Percentiles rank a stretch among this genome's conserved stretches.
Evolutionary conservation across 2,888 invertebrate species (phyloP).

Genomic region (Tryphoninae sp.): DNA sequence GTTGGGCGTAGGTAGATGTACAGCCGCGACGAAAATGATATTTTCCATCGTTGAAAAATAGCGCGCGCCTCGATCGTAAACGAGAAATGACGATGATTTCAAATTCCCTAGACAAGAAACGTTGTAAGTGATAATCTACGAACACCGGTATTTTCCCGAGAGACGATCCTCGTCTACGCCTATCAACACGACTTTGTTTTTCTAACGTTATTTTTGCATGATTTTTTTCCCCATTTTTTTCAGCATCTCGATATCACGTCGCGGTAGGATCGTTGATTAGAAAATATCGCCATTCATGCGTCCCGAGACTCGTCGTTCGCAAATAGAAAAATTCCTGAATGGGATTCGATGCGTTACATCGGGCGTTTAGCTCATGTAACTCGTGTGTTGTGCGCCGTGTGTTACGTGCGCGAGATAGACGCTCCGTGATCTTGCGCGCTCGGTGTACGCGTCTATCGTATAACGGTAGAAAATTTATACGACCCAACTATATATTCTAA

Average conservation of each 20-base stretch:
- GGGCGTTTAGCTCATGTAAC: conserved; percentile 24
- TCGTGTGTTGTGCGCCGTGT: neutral
- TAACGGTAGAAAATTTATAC: conserved; percentile 36
- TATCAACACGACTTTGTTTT: neutral
- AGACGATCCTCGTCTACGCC: conserved; percentile 9
- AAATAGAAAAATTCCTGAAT: conserved; percentile 30
- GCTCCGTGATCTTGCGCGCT: conserved; percentile 14
- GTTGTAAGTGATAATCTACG: conserved; percentile 5
- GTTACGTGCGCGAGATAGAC: conserved; percentile 36
- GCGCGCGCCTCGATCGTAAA: neutral
- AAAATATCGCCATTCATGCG: conserved; percentile 34
- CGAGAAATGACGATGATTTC: conserved; percentile 19
- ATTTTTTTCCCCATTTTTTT: neutral
- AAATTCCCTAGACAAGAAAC: neutral
- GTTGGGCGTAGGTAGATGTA: conserved; percentile 1
- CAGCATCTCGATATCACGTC: neutral
- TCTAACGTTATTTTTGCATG: neutral
- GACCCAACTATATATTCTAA: conserved; percentile 39
- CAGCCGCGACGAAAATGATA: conserved; percentile 16
- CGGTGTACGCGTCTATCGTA: conserved; percentile 18
- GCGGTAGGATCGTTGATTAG: conserved; percentile 9
- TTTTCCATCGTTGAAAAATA: conserved; percentile 8
- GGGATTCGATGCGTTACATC: conserved; percentile 15
- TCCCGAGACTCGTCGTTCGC: conserved; percentile 3
- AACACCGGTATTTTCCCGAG: conserved; percentile 17